Evolutionary conservation across 1,140 invertebrate species (phyloP), one percentile per base, ranked within the genome.

Genomic region (Drosophila pseudoananassae): DNA sequence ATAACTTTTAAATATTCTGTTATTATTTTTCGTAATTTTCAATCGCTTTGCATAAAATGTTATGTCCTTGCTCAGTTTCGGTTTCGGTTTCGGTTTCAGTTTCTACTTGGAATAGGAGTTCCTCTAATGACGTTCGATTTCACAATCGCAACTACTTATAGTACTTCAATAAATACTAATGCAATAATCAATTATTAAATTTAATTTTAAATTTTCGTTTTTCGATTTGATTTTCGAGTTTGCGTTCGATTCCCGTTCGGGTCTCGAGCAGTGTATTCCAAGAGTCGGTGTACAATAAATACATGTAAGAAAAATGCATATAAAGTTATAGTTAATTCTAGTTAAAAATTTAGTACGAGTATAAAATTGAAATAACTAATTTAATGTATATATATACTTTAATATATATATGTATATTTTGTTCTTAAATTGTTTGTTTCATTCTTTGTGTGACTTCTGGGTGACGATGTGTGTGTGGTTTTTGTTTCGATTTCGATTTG

Each of bases 351-450:
- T 81, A 78, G 78, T 87, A 78, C 61, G 79, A 87, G 69, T 81
- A 87, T 85, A 84, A 85, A 85, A 87, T 87, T 85, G 80, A 83
- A 78, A 83, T 83, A 83, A 84, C 80, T 84, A 84, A 84, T 68
- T 84, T 68, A 66, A 75, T 64, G 65, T 64, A 45, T 55, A 54
- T 54, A 40, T 57, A 9, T 45, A 33, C 10, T 31, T 31, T 31
- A 31, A 31, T 31, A 15, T 38, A 20, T 52, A 40, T 50, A 33
- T 70, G 31, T 52, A 25, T 52, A 17, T 20, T 45, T 40, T 10
- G 50, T 50, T 46, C 33, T 52, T 51, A 59, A 47, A 29, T 10
- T 51, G 52, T 54, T 10, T 51, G 52, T 54, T 46, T 17, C 40
- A 43, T 43, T 43, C n/a, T 7, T 43, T n/a, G 40, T 17, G 40